A percentile compares a stretch with the other conserved stretches of the same genome.
phyloP scores from a whole-genome alignment of 2,797 vertebrate genomes.

The Caiman crocodilus region DNA sequence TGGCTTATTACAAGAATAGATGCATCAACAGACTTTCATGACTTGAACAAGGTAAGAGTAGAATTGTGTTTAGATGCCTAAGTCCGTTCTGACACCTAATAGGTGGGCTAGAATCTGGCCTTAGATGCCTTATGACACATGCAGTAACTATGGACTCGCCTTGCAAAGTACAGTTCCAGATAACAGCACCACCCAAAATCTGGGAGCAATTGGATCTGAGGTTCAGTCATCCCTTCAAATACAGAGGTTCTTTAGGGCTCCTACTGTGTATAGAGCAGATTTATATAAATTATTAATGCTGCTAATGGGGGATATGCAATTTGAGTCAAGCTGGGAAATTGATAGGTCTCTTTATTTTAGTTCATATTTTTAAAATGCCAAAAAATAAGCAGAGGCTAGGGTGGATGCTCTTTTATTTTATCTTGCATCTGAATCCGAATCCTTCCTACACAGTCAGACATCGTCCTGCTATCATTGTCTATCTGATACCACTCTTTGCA shows the following conservation, averaged over 20 bases:
- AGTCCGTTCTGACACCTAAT: too few relatives aligned
- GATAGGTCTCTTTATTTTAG: background rate
- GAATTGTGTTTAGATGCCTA: too few relatives aligned
- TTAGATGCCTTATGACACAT: too few relatives aligned
- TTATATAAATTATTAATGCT: background rate
- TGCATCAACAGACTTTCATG: too few relatives aligned
- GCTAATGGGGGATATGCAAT: background rate
- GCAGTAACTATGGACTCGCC: too few relatives aligned
- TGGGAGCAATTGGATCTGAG: background rate
- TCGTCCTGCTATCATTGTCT: background rate
- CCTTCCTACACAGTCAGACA: background rate
- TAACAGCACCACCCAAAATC: background rate
- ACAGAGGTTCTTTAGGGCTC: background rate
- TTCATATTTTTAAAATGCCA: background rate
- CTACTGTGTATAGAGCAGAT: background rate
- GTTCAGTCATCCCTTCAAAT: background rate
- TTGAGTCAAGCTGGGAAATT: background rate
- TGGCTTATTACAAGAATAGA: too few relatives aligned
- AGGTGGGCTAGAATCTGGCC: too few relatives aligned
- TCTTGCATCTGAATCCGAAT: background rate
- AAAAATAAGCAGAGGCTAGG: background rate
- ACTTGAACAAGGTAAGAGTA: too few relatives aligned
- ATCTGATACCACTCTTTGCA: background rate
- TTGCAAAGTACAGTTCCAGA: too few relatives aligned
- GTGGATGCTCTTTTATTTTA: background rate